phyloP scores from a whole-genome alignment of 2,797 vertebrate species.

The Poecile montanus region DNA sequence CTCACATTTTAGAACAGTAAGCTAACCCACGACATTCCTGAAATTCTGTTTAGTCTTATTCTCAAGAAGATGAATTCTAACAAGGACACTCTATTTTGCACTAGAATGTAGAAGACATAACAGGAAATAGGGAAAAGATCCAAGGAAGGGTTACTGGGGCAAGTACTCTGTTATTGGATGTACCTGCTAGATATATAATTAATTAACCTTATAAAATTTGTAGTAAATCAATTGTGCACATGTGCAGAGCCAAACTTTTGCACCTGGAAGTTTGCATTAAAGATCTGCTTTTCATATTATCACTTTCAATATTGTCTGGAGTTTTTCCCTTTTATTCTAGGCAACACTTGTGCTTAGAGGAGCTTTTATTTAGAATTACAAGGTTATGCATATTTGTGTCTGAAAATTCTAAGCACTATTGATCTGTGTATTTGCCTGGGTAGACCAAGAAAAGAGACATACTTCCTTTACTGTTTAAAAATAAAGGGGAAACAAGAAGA shows the following conservation, averaged over 20 bases:
- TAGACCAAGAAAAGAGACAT: slow-evolving; percentile 53
- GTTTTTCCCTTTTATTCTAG: background rate
- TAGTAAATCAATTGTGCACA: rapidly evolving
- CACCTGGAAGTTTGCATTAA: background rate
- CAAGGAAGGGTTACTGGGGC: background rate
- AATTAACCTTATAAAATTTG: too few relatives aligned
- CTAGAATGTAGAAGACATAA: background rate
- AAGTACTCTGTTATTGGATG: background rate
- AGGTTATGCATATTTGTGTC: slow-evolving; percentile 56
- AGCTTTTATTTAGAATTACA: slow-evolving; percentile 63
- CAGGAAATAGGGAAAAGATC: background rate
- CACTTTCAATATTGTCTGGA: background rate
- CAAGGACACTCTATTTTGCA: background rate
- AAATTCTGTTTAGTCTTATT: background rate
- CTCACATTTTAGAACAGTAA: background rate
- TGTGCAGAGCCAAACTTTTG: background rate
- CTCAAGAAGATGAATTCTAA: background rate
- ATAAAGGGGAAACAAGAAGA: background rate
- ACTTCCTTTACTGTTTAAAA: slow-evolving; percentile 44
- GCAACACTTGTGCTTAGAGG: background rate
- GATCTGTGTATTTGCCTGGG: slow-evolving; percentile 51
- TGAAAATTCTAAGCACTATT: slow-evolving; percentile 58
- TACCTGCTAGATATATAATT: too few relatives aligned
- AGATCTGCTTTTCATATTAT: background rate
- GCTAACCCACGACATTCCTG: background rate